phyloP scores from a whole-genome alignment of 1,140 invertebrate genomes.

The Pseudomyrmex gracilis region DNA sequence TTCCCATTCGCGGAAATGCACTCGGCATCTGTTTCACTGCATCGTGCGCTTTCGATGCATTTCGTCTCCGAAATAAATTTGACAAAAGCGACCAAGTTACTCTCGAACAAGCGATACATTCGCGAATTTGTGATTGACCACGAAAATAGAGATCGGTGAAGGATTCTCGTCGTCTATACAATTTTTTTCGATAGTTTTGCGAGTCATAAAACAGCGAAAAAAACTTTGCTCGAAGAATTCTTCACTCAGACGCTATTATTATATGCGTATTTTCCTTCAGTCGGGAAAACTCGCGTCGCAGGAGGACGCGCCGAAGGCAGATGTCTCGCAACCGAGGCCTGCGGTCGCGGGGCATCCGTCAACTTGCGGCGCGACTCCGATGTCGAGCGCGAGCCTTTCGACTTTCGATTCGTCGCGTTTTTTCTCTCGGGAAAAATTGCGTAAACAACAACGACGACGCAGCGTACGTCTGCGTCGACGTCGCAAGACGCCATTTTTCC shows the following conservation, averaged over 20 bases:
- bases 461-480: constrained; percentile 81
- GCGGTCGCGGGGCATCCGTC: constrained; percentile 80
- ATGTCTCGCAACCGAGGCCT: constrained; percentile 84
- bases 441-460: constrained; percentile 54
- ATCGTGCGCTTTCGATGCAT: not conserved
- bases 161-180: not conserved
- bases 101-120: not conserved
- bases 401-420: not conserved
- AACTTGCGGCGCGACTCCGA: constrained; percentile 68
- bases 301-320: constrained; percentile 72
- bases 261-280: not conserved
- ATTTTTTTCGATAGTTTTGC: not conserved
- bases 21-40: not conserved
- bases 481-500: constrained; percentile 10
- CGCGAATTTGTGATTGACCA: constrained; percentile 5
- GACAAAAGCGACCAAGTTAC: not conserved
- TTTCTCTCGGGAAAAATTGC: not conserved
- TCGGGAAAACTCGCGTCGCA: constrained; percentile 60
- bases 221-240: not conserved
- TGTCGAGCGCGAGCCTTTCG: constrained; percentile 62
- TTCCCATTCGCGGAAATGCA: not conserved
- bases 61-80: constrained; percentile 16
- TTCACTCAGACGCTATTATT: no score
- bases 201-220: not conserved
- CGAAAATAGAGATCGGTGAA: not conserved